Evolutionary conservation across 2,113 vertebrate genomes (phyloP).

Genomic region (Paracanthobrama guichenoti): DNA sequence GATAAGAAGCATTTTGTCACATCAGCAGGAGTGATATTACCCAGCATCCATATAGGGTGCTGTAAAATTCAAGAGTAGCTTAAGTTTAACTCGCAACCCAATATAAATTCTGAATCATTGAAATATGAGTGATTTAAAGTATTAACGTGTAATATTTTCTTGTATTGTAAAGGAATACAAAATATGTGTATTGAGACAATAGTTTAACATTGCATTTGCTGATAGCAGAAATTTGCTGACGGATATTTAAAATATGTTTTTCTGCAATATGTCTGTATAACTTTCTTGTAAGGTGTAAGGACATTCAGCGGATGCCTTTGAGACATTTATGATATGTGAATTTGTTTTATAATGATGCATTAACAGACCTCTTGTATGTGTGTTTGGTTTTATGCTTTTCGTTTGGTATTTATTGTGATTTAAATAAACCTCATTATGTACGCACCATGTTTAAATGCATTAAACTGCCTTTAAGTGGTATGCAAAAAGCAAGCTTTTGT

Average conservation of each 20-base stretch:
- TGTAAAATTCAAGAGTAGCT: neutral
- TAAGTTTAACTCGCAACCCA: neutral
- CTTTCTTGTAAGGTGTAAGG: neutral
- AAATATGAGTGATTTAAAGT: neutral
- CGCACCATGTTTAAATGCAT: neutral
- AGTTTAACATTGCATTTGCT: neutral
- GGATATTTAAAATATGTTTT: neutral
- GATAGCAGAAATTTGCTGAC: neutral
- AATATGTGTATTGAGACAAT: neutral
- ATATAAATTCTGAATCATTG: neutral
- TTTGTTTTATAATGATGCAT: neutral
- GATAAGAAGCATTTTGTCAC: conserved; percentile 16
- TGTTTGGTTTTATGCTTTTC: neutral
- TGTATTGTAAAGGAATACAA: neutral
- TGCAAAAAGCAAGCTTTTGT: conserved; percentile 20
- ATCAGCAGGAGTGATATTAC: conserved; percentile 14
- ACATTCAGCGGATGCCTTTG: neutral
- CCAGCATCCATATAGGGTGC: neutral
- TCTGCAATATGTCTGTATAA: neutral
- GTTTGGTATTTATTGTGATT: neutral
- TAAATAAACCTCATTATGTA: conserved; percentile 18
- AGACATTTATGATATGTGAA: neutral
- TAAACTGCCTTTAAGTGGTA: neutral
- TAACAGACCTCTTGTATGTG: neutral
- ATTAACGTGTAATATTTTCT: neutral